Evolutionary conservation across 2,797 vertebrate species (phyloP).

Genomic region (Aplochiton taeniatus): DNA sequence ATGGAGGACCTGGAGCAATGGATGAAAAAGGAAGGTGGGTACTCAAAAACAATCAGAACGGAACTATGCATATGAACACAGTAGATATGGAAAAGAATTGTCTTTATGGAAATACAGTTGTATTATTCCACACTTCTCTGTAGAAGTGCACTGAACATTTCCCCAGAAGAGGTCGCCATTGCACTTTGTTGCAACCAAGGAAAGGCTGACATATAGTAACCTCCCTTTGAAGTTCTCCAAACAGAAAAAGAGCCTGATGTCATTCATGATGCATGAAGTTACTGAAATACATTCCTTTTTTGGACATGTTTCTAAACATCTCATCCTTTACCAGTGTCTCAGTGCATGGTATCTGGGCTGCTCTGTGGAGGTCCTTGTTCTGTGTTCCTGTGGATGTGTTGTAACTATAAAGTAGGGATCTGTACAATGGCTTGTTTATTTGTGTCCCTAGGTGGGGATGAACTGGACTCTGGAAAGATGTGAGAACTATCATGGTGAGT

Average conservation of each 20-base stretch:
- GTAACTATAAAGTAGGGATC: neutral
- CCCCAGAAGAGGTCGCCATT: slow-evolving; percentile 63
- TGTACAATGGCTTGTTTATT: neutral
- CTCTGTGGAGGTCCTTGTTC: no score
- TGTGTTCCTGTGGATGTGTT: neutral
- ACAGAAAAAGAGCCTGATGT: no score
- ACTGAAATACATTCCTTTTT: neutral
- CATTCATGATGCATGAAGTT: no score
- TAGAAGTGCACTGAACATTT: neutral
- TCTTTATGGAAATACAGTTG: neutral
- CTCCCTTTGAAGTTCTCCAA: no score
- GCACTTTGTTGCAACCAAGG: slow-evolving; percentile 1
- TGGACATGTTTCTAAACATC: neutral
- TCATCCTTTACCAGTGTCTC: neutral
- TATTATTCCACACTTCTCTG: neutral
- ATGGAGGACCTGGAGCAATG: slow-evolving; percentile 97
- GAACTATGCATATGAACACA: no score
- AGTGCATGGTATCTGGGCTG: no score
- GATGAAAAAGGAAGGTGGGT: slow-evolving; percentile 88
- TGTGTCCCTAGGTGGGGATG: slow-evolving; percentile 29
- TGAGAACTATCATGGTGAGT: slow-evolving; percentile 39
- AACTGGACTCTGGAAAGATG: slow-evolving; percentile 17
- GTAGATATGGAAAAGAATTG: neutral
- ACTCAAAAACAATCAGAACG: neutral
- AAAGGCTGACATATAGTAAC: neutral